Conservation (phyloP, 2,113 vertebrate species). For the Myodes glareolus region DNA sequence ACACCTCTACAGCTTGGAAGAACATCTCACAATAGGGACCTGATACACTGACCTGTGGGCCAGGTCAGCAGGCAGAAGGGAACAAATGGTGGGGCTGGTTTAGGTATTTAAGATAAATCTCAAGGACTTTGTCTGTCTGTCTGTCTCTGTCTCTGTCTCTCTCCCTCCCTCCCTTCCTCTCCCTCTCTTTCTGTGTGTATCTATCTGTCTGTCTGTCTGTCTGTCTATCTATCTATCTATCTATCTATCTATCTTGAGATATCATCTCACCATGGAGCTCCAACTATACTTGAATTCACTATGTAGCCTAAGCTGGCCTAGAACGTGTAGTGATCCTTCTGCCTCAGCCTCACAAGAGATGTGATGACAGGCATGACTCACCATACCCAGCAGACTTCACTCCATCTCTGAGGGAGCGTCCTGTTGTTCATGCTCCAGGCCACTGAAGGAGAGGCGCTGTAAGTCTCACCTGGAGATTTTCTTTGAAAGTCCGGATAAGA, state of each 20-base stretch:
- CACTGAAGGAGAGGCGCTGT: not conserved
- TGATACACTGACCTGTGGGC: no score
- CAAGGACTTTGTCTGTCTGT: no score
- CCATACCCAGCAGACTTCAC: not conserved
- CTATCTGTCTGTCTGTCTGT: no score
- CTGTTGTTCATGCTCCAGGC: slow-evolving; percentile 10
- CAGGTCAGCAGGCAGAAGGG: not conserved
- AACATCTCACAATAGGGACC: not conserved
- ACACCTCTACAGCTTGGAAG: not conserved
- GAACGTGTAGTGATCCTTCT: not conserved
- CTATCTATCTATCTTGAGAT: not conserved
- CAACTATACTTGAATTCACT: not conserved
- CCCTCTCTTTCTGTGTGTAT: no score
- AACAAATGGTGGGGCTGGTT: not conserved
- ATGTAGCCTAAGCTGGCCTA: not conserved
- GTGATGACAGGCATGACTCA: not conserved
- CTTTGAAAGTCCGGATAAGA: slow-evolving; percentile 79
- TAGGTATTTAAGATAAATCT: not conserved
- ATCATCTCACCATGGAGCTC: not conserved
- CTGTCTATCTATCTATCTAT: not conserved
- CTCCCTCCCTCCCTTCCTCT: no score
- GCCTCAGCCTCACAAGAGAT: not conserved
- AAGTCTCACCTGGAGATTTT: slow-evolving; percentile 84
- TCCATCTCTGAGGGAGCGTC: not conserved
- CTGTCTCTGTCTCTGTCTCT: rapidly evolving